Base-by-base conservation (phyloP, 1,140 invertebrate genomes). In the Caerostris darwini region DNA sequence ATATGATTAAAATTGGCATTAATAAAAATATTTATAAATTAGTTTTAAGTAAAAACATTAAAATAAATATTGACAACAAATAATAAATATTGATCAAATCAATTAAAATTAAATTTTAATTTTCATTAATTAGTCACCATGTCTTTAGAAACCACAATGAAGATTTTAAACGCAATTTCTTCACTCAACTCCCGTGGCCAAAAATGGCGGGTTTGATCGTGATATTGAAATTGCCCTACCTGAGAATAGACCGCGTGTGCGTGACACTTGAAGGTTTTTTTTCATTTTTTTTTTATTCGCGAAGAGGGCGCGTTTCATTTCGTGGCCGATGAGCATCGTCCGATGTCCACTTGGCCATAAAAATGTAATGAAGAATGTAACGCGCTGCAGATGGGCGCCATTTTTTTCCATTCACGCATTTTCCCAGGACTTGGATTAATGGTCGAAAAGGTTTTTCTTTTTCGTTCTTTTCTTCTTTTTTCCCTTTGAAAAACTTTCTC, bases 341-440 rank as follows among this genome's bases (percentile, higher is more conserved):
- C 92, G 57, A 85, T 93, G 92, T 93, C 92, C 92, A 93, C 82
- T 93, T 93, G 92, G 53, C 92, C 83, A 93, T 93, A 93, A 93
- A 93, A 93, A 93, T 93, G 92, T 93, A 93, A 93, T 93, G 92
- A 93, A 93, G 82, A 93, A 93, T 93, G 83, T 87, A 93, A 93
- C 92, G 54, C 82, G 83, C 56, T 8, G 61, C 92, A 93, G 61
- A 87, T 93, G 92, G 57, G 50, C 7, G 34, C 8, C 53, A 5
- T 19, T 59, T 90, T 90, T 56, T 54, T 57, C 54, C 34, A 34
- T 34, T 34, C 34, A 34, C 34, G 34, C 34, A 90, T 71, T 56
- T 34, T 17, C n/a, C n/a, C n/a, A 59, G 71, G 50, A 34, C 12
- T 7, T 50, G 82, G 82, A 83, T 83, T 83, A 83, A 83, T 56